phyloP scores from a whole-genome alignment of 2,888 invertebrate genomes.

The Dascillus cervinus region DNA sequence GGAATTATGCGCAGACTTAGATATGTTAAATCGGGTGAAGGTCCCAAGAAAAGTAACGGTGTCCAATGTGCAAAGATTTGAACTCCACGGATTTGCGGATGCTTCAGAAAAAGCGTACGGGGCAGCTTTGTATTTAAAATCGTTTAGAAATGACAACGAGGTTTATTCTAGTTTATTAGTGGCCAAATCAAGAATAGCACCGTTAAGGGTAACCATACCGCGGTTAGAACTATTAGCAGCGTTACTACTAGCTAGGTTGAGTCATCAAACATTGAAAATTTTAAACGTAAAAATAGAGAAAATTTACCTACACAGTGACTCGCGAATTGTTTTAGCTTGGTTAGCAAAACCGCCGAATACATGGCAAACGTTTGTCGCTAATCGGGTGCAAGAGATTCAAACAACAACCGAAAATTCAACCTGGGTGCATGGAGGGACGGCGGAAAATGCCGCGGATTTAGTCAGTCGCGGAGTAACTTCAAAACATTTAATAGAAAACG shows the following conservation, averaged over 20 bases:
- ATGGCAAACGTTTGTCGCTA: not conserved
- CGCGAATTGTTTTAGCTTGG: not conserved
- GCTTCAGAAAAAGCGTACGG: not conserved
- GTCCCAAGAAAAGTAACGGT: too few relatives aligned
- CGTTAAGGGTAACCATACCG: not conserved
- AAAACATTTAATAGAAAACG: too few relatives aligned
- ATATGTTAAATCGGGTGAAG: too few relatives aligned
- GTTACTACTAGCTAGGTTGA: not conserved
- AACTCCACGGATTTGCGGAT: not conserved
- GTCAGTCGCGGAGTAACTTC: too few relatives aligned
- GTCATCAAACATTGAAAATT: not conserved
- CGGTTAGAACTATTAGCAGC: not conserved
- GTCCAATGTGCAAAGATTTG: not conserved
- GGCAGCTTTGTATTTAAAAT: not conserved
- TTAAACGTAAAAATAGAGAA: not conserved
- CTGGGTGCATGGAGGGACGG: not conserved
- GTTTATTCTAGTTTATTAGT: not conserved
- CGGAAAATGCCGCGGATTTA: not conserved
- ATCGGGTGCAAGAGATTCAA: not conserved
- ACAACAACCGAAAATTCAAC: not conserved
- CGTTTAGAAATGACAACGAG: not conserved
- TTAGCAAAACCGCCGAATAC: not conserved
- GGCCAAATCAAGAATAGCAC: not conserved
- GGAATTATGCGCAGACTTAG: too few relatives aligned
- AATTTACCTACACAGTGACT: not conserved